A percentile compares a stretch with the other conserved stretches of the same genome.
These are phyloP conservation scores for Muschampia plurimacula DNA, from an alignment of 2,888 invertebrate genomes.

Conservation along the genomic window DNA sequence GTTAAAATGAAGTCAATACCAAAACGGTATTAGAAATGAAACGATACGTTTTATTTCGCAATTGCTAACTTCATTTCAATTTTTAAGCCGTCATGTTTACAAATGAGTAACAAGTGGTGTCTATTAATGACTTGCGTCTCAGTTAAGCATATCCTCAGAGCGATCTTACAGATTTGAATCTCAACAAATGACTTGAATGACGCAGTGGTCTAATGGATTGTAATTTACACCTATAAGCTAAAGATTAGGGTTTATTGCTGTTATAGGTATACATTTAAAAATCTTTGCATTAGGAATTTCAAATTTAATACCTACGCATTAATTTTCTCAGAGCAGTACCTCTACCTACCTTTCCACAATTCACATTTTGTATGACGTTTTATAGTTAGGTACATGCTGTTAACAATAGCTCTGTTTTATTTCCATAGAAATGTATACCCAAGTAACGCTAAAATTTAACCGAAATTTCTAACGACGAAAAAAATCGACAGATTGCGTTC, in stretches of 20 bases:
- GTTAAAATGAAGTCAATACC: background rate
- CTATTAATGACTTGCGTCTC: constrained; percentile 15
- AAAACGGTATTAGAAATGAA: background rate
- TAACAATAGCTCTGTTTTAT: too few species aligned
- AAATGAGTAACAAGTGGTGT: constrained; percentile 13
- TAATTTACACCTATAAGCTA: constrained; percentile 1
- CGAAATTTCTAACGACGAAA: too few species aligned
- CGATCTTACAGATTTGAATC: constrained; percentile 19
- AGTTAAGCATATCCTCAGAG: constrained; percentile 16
- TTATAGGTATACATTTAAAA: too few species aligned
- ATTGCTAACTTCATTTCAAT: background rate
- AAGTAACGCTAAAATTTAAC: too few species aligned
- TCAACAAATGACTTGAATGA: constrained; percentile 1
- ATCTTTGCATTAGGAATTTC: too few species aligned
- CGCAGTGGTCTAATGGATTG: background rate
- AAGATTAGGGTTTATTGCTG: background rate
- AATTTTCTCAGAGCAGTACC: too few species aligned
- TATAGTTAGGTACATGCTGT: too few species aligned
- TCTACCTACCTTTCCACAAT: too few species aligned
- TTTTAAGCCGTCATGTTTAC: constrained; percentile 21
- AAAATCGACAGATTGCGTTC: too few species aligned
- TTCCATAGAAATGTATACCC: too few species aligned
- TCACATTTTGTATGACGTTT: too few species aligned
- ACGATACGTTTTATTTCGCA: background rate
- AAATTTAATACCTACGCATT: too few species aligned